Base-by-base conservation (phyloP, 2,888 invertebrate species). In the Calliscelio sp. region DNA sequence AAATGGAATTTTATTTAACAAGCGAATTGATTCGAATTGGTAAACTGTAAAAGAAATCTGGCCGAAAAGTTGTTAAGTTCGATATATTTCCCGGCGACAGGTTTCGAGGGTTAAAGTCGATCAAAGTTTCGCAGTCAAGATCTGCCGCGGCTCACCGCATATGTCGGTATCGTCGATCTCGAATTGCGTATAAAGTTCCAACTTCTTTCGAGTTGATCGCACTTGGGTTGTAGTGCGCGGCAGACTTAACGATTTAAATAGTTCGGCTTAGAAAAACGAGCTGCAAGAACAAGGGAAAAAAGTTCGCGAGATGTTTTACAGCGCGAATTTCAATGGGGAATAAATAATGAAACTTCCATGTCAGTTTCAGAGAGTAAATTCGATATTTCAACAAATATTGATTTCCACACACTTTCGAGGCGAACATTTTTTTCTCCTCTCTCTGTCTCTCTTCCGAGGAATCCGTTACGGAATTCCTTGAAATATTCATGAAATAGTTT, bases 91-190 rank as follows among this genome's bases (percentile, higher is more conserved):
- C 28, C 28, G 28, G n/a, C 59, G 84, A 80, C 59, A 73, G 38
- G 35, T 53, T 79, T 38, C 16, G 28, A 16, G 41, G 70, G 61
- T 74, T 32, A 57, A 75, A 80, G 70, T 80, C 65, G 80, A 84
- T 75, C 75, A 80, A 80, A 84, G 75, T 84, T 84, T 70, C 46
- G 24, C 59, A 71, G 74, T 79, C 74, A 59, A 74, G 66, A 80
- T 70, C 49, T 32, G 22, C 32, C 46, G 18, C 38, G 70, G 57
- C 41, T 55, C 41, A 38, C 70, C 65, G 61, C 81, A 68, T 71
- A 77, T 24, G 25, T 61, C 3, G 18, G 44, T 63, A 57, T 44
- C 20, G 38, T 20, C 20, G 49, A 22, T 55, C 53, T 49, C 11
- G 25, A 59, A 59, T 77, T 65, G 63, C 70, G 24, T 65, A 65